phyloP scores from a whole-genome alignment of 2,888 invertebrate genomes.

The Nymphalis c-album region DNA sequence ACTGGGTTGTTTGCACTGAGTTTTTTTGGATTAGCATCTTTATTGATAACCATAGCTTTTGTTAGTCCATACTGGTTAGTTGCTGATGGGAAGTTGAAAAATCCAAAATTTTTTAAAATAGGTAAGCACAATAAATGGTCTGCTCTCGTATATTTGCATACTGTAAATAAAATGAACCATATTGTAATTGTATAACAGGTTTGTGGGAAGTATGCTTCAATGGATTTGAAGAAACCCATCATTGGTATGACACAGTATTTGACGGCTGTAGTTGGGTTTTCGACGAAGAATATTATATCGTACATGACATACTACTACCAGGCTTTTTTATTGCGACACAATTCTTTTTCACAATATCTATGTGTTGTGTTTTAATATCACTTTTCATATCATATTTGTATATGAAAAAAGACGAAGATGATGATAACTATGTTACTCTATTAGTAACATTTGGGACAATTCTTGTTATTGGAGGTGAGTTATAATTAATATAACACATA shows the following conservation, averaged over 20 bases:
- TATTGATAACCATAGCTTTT: conserved; percentile 90
- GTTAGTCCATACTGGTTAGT: conserved; percentile 94
- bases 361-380: conserved; percentile 90
- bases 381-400: conserved; percentile 88
- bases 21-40: conserved; percentile 84
- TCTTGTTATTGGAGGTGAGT: conserved; percentile 84
- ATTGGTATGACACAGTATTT: conserved; percentile 91
- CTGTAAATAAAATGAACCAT: no score
- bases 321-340: conserved; percentile 97
- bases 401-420: conserved; percentile 87
- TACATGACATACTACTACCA: conserved; percentile 93
- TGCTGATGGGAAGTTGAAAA: conserved; percentile 87
- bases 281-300: conserved; percentile 97
- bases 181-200: conserved; percentile 80
- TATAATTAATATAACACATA: background rate
- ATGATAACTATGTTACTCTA: conserved; percentile 88
- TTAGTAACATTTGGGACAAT: conserved; percentile 88
- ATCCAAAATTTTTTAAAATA: conserved; percentile 90
- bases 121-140: conserved; percentile 77
- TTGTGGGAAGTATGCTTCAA: conserved; percentile 97
- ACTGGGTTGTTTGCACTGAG: conserved; percentile 84
- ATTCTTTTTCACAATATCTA: conserved; percentile 94
- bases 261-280: conserved; percentile 98
- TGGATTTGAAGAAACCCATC: conserved; percentile 92
- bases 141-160: no score